Evolutionary conservation across 2,797 vertebrate species (phyloP), one percentile per base, ranked within the genome.

Genomic region (Diglossa cyanea): DNA sequence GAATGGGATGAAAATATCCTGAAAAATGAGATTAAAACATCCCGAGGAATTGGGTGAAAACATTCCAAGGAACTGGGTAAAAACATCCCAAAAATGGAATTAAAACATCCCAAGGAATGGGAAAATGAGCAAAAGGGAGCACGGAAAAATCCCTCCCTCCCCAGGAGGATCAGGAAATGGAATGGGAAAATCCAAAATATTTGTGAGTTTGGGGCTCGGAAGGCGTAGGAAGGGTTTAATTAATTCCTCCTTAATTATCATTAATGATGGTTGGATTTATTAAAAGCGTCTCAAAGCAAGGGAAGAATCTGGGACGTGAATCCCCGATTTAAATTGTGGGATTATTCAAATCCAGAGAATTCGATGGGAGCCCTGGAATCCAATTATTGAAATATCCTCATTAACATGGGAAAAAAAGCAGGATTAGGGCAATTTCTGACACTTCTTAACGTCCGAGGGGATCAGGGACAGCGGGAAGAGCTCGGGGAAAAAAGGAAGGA

Each of bases 381-480:
- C 74, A 75, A 95, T 93, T 94, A 91, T 74, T n/a, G 19, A 60
- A 93, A 91, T 68, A 31, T 26, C 31, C 66, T 93, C 94, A 87
- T 93, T 95, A 93, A n/a, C 31, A 70, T 42, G 23, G 60, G 15
- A 4, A 55, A 91, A 75, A 88, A 87, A 70, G 42, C 13, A 21
- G 81, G n/a, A 73, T 80, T 57, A 68, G 47, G 47, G 81, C 24
- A 60, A 53, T 48, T 30, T 63, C 24, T 72, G 66, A 40, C 54
- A 44, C 50, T 60, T 66, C 85, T 80, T 67, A 77, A 77, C 17
- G 45, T 63, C 87, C 71, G 50, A 9, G 8, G 4, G 62, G 80
- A 87, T 84, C 58, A 55, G 40, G 65, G 63, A n/a, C 31, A 30
- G 88, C 8, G 4, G 47, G 45, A 26, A 57, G 45, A 30, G 76